Evolutionary conservation across 2,113 vertebrate species (phyloP), one percentile per base, ranked within the genome.

Genomic region (Thermophis baileyi): DNA sequence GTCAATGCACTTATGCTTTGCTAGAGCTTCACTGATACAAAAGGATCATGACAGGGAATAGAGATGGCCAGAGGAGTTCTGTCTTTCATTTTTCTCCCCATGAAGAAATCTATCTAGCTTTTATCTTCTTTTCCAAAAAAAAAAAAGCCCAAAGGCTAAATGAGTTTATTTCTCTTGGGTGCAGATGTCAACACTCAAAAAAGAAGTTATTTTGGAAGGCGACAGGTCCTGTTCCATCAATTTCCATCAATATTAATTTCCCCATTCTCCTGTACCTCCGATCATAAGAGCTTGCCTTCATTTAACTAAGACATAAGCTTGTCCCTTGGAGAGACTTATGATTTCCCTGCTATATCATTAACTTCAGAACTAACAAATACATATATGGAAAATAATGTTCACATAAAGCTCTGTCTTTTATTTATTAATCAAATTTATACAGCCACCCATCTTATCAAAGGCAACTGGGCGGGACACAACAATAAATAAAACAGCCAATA

Each of bases 311-410:
- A n/a, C 12, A 9, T 11, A 50, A 14, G 12, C 7, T 50, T 8
- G 49, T 18, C 47, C n/a, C 25, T 69, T 50, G 4, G 10, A 55
- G 55, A 47, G 47, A 49, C 2, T 47, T n/a, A 8, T n/a, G n/a
- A n/a, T 47, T 57, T 1, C 22, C 53, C 27, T 51, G 22, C 46
- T 22, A 22, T 57, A 35, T 44, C 35, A 55, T 57, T 27, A 46
- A 16, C 10, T 27, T 87, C 54, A 18, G 51, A 92, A 93, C 92
- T 35, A 69, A 85, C 88, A 88, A 94, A 96, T 87, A 46, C 54
- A 91, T 0, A 0, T 9, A 91, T 91, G 91, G 0, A 0, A 74
- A 0, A 54, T 0, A 0, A 22, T 0, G 0, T 54, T 0, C 1
- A 91, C 93, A 92, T 90, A 94, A 89, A 85, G 11, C 8, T 6